A percentile compares a stretch with the other conserved stretches of the same genome.
These are phyloP conservation scores for Luffia ferchaultella DNA, from an alignment of 2,888 invertebrate genomes.

Conservation along the genomic window DNA sequence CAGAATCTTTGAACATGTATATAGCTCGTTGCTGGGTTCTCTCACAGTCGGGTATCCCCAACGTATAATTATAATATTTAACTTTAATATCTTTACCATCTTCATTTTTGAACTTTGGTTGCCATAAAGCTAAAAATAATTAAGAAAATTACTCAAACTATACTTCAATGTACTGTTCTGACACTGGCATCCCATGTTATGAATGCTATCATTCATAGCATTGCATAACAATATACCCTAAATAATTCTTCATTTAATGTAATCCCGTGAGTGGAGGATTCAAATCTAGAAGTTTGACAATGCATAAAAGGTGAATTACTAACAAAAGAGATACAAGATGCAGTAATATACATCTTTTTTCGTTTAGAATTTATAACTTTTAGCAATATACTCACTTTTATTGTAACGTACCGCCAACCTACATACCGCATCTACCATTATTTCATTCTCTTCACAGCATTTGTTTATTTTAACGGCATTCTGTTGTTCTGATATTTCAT, in stretches of 20 bases:
- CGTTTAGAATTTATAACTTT: no score
- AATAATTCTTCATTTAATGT: no score
- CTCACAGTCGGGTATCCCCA: constrained; percentile 75
- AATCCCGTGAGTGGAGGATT: no score
- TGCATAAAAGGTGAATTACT: no score
- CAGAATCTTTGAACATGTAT: constrained; percentile 67
- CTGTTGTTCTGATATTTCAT: constrained; percentile 52
- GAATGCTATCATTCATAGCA: no score
- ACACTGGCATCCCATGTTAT: no score
- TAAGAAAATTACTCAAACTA: no score
- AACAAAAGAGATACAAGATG: no score
- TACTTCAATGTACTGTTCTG: no score
- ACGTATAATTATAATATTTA: constrained; percentile 63
- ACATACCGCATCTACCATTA: constrained; percentile 74
- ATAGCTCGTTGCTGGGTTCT: constrained; percentile 75
- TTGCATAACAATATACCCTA: no score
- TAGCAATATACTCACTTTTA: constrained; percentile 61
- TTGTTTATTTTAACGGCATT: constrained; percentile 73
- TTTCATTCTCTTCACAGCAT: constrained; percentile 78
- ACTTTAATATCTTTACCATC: constrained; percentile 65
- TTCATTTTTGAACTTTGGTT: constrained; percentile 71
- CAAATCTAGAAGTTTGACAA: no score
- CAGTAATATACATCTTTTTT: no score
- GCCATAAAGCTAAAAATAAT: constrained; percentile 50
- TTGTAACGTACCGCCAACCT: constrained; percentile 68